Evolutionary conservation across 2,797 vertebrate species (phyloP).

Genomic region (Scyliorhinus canicula): DNA sequence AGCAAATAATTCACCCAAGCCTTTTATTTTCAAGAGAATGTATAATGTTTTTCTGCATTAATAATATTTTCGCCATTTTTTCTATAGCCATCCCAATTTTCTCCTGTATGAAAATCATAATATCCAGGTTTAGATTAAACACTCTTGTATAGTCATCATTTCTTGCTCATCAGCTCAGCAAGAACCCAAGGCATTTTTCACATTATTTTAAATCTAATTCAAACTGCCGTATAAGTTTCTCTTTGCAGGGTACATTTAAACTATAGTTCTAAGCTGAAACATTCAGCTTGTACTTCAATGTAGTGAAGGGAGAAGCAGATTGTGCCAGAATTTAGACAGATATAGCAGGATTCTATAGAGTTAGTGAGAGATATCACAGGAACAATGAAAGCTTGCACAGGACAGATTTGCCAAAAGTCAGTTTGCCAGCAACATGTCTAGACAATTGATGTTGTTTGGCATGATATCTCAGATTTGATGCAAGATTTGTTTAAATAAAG

Average conservation of each 20-base stretch:
- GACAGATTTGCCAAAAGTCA: constrained; percentile 22
- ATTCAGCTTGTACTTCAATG: neutral
- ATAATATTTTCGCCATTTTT: neutral
- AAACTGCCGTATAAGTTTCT: neutral
- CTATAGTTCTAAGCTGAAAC: neutral
- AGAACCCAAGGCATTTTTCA: neutral
- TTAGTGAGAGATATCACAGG: constrained; percentile 30
- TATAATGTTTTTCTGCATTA: neutral
- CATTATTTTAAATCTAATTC: neutral
- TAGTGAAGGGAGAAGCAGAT: neutral
- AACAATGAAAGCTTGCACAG: constrained; percentile 33
- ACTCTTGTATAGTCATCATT: neutral
- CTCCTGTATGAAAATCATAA: neutral
- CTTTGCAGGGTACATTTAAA: neutral
- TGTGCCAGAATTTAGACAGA: constrained; percentile 18
- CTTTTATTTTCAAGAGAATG: neutral
- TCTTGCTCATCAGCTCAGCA: neutral
- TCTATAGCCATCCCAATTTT: neutral
- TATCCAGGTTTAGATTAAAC: neutral
- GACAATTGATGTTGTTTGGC: constrained; percentile 28
- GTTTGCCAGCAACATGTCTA: constrained; percentile 30
- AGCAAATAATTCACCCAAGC: neutral
- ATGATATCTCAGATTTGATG: neutral
- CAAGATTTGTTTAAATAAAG: neutral
- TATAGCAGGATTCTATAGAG: constrained; percentile 28